Percentiles rank a stretch among this genome's conserved stretches.
Evolutionary conservation across 2,888 invertebrate species (phyloP).

Genomic region (Drosophila leonis): DNA sequence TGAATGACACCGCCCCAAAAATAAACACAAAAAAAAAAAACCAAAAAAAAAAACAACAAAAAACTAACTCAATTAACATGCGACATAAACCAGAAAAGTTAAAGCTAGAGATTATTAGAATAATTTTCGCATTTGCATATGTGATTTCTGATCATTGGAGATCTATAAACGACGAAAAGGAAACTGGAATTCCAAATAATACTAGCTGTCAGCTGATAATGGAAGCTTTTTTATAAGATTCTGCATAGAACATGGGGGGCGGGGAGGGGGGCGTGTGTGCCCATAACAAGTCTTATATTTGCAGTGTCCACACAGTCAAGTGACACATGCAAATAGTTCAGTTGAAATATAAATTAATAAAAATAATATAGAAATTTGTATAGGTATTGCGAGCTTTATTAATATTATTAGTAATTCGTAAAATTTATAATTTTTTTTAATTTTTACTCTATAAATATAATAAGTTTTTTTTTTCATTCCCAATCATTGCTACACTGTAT

Average conservation of each 20-base stretch:
- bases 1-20: conserved; percentile 8
- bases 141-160: not conserved
- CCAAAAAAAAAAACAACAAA: not conserved
- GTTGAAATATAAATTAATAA: no score
- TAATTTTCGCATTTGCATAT: conserved; percentile 23
- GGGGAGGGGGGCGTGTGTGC: not conserved
- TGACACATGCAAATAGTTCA: not conserved
- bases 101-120: conserved; percentile 5
- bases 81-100: conserved; percentile 1
- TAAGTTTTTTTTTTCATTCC: no score
- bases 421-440: no score
- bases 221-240: not conserved
- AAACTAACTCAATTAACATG: conserved; percentile 11
- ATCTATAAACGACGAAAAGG: conserved; percentile 24
- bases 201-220: conserved; percentile 21
- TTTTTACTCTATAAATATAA: no score
- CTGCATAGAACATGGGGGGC: not conserved
- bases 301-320: not conserved
- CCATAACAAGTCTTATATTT: not conserved
- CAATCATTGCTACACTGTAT: no score
- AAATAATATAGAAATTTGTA: no score
- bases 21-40: not conserved
- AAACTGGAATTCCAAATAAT: conserved; percentile 30
- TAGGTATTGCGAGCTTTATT: no score
- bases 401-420: no score